Evolutionary conservation across 2,113 vertebrate species (phyloP).

Genomic region (Gobiocypris rarus): DNA sequence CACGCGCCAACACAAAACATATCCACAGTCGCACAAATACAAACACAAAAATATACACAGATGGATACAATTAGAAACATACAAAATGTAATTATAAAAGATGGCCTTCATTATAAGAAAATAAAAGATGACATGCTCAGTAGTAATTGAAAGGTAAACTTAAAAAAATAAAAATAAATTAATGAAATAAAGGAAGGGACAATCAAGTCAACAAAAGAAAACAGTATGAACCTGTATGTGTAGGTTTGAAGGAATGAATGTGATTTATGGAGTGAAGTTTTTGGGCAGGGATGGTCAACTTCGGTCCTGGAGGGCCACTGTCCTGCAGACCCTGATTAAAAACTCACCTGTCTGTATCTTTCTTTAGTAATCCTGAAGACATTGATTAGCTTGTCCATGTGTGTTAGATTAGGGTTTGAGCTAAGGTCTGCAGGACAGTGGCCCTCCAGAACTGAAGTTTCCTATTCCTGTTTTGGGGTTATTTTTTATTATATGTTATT

Average conservation of each 20-base stretch:
- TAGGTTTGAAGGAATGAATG: neutral
- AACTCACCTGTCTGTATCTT: too few relatives aligned
- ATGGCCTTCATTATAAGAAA: neutral
- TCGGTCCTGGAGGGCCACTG: too few relatives aligned
- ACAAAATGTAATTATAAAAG: constrained; percentile 21
- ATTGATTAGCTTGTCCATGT: too few relatives aligned
- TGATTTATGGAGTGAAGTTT: neutral
- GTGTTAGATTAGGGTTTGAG: too few relatives aligned
- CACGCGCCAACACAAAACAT: neutral
- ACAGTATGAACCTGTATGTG: neutral
- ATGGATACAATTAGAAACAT: constrained; percentile 18
- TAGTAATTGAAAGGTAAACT: neutral
- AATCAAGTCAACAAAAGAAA: neutral
- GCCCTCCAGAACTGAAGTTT: too few relatives aligned
- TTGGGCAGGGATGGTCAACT: neutral
- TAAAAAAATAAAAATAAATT: neutral
- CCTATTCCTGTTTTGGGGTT: neutral
- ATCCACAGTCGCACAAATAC: constrained; percentile 36
- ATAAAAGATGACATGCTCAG: neutral
- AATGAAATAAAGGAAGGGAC: neutral
- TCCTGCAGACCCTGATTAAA: too few relatives aligned
- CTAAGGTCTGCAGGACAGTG: too few relatives aligned
- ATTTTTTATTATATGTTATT: neutral
- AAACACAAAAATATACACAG: constrained; percentile 46
- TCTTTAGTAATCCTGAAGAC: too few relatives aligned